Evolutionary conservation across 1,140 invertebrate genomes (phyloP), one percentile per base, ranked within the genome.

Genomic region (Centruroides sculpturatus): DNA sequence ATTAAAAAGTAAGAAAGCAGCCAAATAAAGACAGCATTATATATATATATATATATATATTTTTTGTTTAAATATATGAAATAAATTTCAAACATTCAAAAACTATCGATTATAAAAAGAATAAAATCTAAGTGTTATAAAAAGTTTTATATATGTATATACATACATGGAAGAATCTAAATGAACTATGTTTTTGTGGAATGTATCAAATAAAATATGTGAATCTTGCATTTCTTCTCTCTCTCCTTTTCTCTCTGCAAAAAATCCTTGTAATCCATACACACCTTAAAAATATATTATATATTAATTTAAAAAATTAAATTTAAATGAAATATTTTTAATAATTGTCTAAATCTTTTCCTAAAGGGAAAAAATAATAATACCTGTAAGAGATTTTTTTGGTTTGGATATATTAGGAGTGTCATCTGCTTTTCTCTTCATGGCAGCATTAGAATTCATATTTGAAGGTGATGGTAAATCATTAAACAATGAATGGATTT

Each of bases 191-290:
- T 59, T 47, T 56, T 64, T 59, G 59, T 69, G 57, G 66, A 74
- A 61, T 48, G 72, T 68, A 59, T 75, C 67, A 12, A 74, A 59
- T 8, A 77, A 63, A 35, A 72, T 52, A 66, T 76, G 72, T 13
- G 72, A 72, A 68, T 78, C 77, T 61, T 79, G 75, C 77, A 78
- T 78, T 53, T 77, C 76, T 54, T 77, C 76, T 57, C 77, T 66
- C 63, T 79, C 78, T 35, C 77, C 77, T 66, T 77, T 70, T 51
- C 70, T 69, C 62, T 73, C 71, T 2, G 69, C 69, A 51, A 66
- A 55, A 57, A 49, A 68, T 41, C 62, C 61, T 57, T 64, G 66
- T 46, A 68, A 47, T 46, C 5, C 9, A 54, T 62, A 62, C 35
- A 62, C 49, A 47, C 23, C 50, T 54, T 13, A 49, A 54, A 46